Evolutionary conservation across 2,113 vertebrate genomes (phyloP), one percentile per base, ranked within the genome.

Genomic region (Illadopsis cleaveri): DNA sequence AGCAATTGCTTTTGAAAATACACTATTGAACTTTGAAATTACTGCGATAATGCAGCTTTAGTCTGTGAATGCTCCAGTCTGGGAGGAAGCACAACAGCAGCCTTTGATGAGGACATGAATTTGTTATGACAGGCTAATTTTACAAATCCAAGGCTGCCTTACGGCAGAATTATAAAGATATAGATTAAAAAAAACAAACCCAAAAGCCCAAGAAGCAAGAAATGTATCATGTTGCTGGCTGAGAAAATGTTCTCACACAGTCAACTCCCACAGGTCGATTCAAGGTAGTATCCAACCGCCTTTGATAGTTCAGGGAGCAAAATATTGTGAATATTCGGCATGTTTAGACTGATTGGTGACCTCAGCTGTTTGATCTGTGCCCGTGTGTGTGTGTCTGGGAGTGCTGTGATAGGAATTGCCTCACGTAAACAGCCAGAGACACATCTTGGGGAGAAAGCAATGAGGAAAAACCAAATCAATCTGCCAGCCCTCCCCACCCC

Each of bases 51-150:
- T 86, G 57, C 69, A 93, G 91, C 83, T 79, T 94, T 73, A 82
- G 68, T 81, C 86, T 81, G 70, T 37, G 93, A 91, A 71, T 84
- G 89, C 89, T 96, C 69, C 87, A 94, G 77, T 82, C 79, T 82
- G 89, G 71, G 87, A 94, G 60, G 90, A 91, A 96, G 89, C 86
- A 94, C 84, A 96, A 88, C 89, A 92, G 85, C 81, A 81, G 79
- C 82, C 79, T 96, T 96, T 96, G 97, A 97, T 93, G 94, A 95
- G 94, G 96, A 97, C 95, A 94, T 85, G 94, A 92, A 97, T 97
- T 96, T 97, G 94, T 97, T 96, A 94, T 96, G 96, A 96, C 96
- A 97, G 94, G 66, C 85, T 96, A 91, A 97, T 96, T 97, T 96
- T 90, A 95, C 93, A 97, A 97, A 95, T 58, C 91, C 87, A 77